phyloP scores from a whole-genome alignment of 2,113 vertebrate genomes.

The Cardinalis cardinalis region DNA sequence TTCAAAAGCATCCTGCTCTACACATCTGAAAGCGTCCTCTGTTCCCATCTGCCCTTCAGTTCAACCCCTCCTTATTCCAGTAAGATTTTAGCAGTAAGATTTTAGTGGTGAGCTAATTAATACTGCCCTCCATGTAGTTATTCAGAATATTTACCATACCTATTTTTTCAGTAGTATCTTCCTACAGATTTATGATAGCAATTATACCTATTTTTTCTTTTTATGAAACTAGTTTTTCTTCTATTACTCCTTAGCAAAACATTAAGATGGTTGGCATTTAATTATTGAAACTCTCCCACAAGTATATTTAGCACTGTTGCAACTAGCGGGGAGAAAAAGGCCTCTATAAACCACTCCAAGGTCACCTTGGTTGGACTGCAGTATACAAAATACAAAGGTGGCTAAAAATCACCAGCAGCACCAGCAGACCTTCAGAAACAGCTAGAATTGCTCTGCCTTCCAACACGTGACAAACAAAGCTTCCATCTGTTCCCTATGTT shows the following conservation, averaged over 20 bases:
- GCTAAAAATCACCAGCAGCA: conserved; percentile 10
- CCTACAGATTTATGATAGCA: not conserved
- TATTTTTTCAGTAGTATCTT: not conserved
- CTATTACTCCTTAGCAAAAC: conserved; percentile 39
- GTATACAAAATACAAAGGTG: not conserved
- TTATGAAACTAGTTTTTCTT: conserved; percentile 33
- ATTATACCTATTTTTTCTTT: conserved; percentile 28
- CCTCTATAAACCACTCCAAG: conserved; percentile 41
- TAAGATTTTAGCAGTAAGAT: not conserved
- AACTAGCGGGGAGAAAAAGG: conserved; percentile 42
- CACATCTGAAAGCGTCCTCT: not conserved
- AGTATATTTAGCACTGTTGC: conserved; percentile 27
- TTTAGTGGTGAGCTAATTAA: not conserved
- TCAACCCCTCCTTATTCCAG: not conserved
- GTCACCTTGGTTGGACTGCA: conserved; percentile 26
- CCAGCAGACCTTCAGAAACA: conserved; percentile 1
- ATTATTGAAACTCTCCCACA: conserved; percentile 50
- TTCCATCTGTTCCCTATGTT: not conserved
- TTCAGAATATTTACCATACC: not conserved
- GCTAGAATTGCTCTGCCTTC: not conserved
- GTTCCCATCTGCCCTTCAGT: not conserved
- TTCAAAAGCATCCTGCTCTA: not conserved
- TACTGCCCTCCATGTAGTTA: not conserved
- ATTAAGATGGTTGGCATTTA: conserved; percentile 55
- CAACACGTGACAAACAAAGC: not conserved